Evolutionary conservation across 2,113 vertebrate genomes (phyloP), one percentile per base, ranked within the genome.

Genomic region (Hippocampus barbouri): DNA sequence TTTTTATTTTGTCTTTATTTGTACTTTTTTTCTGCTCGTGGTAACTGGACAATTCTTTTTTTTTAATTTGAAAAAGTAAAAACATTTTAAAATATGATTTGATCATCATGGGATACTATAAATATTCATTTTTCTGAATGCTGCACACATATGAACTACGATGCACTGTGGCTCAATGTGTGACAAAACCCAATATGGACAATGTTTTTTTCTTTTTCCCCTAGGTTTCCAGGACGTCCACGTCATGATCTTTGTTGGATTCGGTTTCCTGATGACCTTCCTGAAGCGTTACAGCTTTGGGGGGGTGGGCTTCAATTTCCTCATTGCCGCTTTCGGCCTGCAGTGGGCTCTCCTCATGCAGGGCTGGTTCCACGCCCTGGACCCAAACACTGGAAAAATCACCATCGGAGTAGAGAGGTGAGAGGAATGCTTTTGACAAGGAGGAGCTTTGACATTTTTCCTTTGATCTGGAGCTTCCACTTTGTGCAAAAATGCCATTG

Each of bases 301-400:
- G 1, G 93, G 88, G 0, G 94, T 98, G 12, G 97, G 94, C 60
- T 99, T 99, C 91, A 99, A 95, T 90, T 98, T 99, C 83, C 92
- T 99, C 71, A 91, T 99, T 0, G 97, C 94, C 0, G 81, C 97
- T 57, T 98, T 99, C 40, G 96, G 96, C 49, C 86, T 99, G 83
- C 97, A 99, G 87, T 99, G 97, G 97, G 96, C 96, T 56, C 85
- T 98, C n/a, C 91, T 99, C 72, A 95, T 98, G 94, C 97, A 98
- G 81, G 97, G 97, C 83, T 99, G 96, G 96, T 92, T 99, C 72
- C 93, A 96, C 68, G 76, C 83, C 10, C 92, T 95, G 3, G 74
- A 94, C 69, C 81, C 1, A 0, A 0, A 0, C 0, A 79, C 85
- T 0, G 94, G 94, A 38, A 91, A 91, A 82, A 98, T 99, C 78